Conservation (phyloP, 2,797 vertebrate species). For the Benthosema pterotum region DNA sequence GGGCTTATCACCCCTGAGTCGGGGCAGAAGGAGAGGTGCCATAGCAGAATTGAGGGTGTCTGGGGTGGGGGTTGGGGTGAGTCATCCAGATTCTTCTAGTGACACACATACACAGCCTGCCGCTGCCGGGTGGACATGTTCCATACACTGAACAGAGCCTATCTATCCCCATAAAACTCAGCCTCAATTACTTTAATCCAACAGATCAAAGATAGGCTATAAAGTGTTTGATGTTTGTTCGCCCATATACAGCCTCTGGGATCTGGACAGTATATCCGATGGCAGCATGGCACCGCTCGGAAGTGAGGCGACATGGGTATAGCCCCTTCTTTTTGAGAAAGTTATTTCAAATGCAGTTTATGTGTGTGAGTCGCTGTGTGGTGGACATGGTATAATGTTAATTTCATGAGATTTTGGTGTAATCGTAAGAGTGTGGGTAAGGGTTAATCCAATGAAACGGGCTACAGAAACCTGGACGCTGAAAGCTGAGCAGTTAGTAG, state of each 20-base stretch:
- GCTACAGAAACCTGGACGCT: not conserved
- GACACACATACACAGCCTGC: constrained; percentile 51
- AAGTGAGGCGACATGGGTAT: constrained; percentile 36
- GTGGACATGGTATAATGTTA: too few relatives aligned
- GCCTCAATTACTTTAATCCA: constrained; percentile 67
- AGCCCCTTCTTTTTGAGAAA: constrained; percentile 38
- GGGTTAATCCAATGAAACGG: too few relatives aligned
- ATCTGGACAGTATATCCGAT: constrained; percentile 16
- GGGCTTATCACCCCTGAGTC: constrained; percentile 70
- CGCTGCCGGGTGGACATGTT: constrained; percentile 52
- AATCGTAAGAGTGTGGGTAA: too few relatives aligned
- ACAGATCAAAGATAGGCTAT: constrained; percentile 61
- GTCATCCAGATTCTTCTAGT: constrained; percentile 74
- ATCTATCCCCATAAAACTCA: constrained; percentile 61
- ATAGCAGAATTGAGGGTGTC: constrained; percentile 70
- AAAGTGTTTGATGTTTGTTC: constrained; percentile 59
- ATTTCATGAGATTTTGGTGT: too few relatives aligned
- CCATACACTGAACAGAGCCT: constrained; percentile 51
- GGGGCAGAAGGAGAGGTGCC: constrained; percentile 76
- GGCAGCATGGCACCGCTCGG: not conserved
- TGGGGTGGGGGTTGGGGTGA: constrained; percentile 59
- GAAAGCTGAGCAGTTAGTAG: too few relatives aligned
- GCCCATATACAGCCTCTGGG: constrained; percentile 42
- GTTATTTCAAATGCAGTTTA: constrained; percentile 43
- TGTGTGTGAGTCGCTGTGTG: constrained; percentile 31